Evolutionary conservation across 2,888 invertebrate genomes (phyloP).

Genomic region (Hartigia nigra): DNA sequence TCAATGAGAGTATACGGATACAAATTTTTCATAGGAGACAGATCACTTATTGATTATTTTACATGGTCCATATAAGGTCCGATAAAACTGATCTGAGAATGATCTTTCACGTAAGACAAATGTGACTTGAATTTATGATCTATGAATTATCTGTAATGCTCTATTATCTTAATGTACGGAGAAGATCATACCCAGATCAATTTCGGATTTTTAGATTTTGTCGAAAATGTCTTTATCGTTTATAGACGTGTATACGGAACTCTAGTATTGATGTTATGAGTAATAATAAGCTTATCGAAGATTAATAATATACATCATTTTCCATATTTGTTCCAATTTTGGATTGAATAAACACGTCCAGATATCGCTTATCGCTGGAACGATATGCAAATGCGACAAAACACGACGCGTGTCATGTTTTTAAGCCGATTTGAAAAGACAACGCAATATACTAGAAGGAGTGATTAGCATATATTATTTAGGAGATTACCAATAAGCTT

Average conservation of each 20-base stretch:
- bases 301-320: background rate
- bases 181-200: no score
- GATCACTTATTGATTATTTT: no score
- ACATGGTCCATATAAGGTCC: no score
- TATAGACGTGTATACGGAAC: background rate
- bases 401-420: background rate
- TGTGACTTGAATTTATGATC: no score
- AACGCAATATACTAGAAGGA: background rate
- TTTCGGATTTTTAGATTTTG: no score
- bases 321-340: background rate
- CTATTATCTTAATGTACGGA: no score
- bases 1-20: no score
- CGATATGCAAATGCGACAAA: background rate
- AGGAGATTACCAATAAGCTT: background rate
- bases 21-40: no score
- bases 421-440: background rate
- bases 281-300: background rate
- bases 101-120: no score
- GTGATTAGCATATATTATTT: background rate
- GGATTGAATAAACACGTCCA: background rate
- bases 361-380: background rate
- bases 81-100: no score
- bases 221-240: background rate
- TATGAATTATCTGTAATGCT: no score
- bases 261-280: background rate